A percentile compares a stretch with the other conserved stretches of the same genome.
phyloP scores from a whole-genome alignment of 1,140 invertebrate genomes.

The Drosophila nigrodunni region DNA sequence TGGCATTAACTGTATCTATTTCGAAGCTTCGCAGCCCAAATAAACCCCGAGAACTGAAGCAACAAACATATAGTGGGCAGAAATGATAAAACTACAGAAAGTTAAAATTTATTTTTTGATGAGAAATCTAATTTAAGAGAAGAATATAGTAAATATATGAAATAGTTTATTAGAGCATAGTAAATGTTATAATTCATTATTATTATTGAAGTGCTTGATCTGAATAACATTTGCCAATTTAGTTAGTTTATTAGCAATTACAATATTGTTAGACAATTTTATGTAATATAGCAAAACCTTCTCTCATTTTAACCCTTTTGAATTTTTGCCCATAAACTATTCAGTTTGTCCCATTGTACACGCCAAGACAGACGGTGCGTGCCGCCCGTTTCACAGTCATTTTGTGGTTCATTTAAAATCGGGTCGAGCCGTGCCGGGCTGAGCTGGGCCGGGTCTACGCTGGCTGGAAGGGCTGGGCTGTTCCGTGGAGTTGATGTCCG shows the following conservation, averaged over 20 bases:
- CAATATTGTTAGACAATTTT: neutral
- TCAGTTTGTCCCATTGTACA: slow-evolving; percentile 40
- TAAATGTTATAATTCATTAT: neutral
- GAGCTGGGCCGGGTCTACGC: too few species aligned
- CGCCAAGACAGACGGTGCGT: slow-evolving; percentile 45
- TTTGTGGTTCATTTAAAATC: slow-evolving; percentile 77
- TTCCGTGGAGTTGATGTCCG: slow-evolving; percentile 55
- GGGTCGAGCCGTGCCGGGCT: neutral
- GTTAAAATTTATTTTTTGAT: neutral
- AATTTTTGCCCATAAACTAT: neutral
- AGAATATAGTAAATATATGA: neutral
- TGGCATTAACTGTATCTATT: slow-evolving; percentile 78
- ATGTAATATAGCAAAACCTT: too few species aligned
- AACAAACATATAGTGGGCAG: slow-evolving; percentile 34
- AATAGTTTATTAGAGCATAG: neutral
- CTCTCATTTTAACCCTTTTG: neutral
- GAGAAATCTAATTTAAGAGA: neutral
- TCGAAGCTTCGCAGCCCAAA: slow-evolving; percentile 36
- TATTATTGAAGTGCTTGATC: too few species aligned
- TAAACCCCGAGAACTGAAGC: slow-evolving; percentile 44
- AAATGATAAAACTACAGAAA: neutral
- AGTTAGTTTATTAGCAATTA: too few species aligned
- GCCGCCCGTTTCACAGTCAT: slow-evolving; percentile 63
- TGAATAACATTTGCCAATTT: too few species aligned
- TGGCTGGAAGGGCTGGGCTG: slow-evolving; percentile 23